Evolutionary conservation across 2,797 vertebrate species (phyloP).

Genomic region (Mormyrus proboscirostris): DNA sequence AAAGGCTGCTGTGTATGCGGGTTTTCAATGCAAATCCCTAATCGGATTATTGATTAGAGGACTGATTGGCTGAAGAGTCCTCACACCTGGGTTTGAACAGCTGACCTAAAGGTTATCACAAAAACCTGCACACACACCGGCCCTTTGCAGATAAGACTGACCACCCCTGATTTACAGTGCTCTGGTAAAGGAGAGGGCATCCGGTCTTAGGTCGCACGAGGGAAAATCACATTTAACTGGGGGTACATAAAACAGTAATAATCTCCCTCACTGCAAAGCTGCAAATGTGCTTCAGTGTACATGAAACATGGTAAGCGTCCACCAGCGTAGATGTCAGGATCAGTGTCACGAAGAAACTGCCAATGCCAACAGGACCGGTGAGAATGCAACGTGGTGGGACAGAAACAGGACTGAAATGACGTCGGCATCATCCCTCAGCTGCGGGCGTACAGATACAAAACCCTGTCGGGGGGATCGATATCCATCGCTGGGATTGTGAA

Average conservation of each 20-base stretch:
- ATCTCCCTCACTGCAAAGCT: neutral
- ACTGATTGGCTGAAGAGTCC: neutral
- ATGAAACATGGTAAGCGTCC: neutral
- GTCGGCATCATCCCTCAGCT: neutral
- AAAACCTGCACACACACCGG: neutral
- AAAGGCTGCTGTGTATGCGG: neutral
- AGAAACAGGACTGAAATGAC: neutral
- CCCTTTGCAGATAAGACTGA: neutral
- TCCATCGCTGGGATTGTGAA: neutral
- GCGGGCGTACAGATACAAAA: neutral
- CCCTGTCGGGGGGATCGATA: neutral
- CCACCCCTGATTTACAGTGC: neutral
- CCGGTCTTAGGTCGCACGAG: neutral
- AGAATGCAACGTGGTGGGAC: neutral
- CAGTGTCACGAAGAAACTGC: neutral
- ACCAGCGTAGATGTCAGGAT: neutral
- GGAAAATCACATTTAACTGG: neutral
- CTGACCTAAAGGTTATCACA: neutral
- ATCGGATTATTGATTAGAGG: neutral
- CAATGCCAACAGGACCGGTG: neutral
- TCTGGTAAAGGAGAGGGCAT: neutral
- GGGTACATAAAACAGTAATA: neutral
- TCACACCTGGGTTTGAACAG: neutral
- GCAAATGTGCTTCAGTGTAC: neutral
- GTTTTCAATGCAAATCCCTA: neutral